Percentiles rank a stretch among this genome's conserved stretches.
Evolutionary conservation across 23 tunicate species (phyloP).

Genomic region (Ciona savignyi): DNA sequence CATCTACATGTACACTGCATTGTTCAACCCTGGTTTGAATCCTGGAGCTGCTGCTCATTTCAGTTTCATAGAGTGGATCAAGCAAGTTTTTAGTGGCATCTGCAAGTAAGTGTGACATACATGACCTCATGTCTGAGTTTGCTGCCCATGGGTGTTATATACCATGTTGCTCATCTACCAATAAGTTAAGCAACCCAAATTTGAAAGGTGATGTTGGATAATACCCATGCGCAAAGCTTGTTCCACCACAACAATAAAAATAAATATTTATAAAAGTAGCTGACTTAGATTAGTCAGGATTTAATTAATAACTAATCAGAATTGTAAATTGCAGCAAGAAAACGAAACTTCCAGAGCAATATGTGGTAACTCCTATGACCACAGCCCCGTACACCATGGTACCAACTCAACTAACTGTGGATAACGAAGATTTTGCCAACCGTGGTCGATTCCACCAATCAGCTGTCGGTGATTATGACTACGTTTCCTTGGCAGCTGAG

Average conservation of each 20-base stretch:
- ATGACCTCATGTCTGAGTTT: background rate
- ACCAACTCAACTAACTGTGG: constrained; percentile 60
- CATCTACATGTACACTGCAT: constrained; percentile 67
- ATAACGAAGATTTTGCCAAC: constrained; percentile 79
- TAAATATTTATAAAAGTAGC: too few species aligned
- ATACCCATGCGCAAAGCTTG: too few species aligned
- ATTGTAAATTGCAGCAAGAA: constrained; percentile 37
- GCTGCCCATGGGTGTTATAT: too few species aligned
- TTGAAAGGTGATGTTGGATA: too few species aligned
- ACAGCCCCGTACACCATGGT: constrained; percentile 45
- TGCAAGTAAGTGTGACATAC: constrained; percentile 20
- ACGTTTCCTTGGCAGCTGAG: constrained; percentile 54
- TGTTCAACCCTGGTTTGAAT: constrained; percentile 56
- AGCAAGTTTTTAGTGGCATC: constrained; percentile 2
- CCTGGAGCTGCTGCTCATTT: constrained; percentile 82
- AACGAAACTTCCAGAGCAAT: constrained; percentile 39
- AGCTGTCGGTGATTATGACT: constrained; percentile 72
- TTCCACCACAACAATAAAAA: too few species aligned
- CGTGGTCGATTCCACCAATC: constrained; percentile 88
- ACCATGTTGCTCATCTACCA: too few species aligned
- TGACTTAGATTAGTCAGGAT: too few species aligned
- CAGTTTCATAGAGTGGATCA: constrained; percentile 63
- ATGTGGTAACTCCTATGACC: constrained; percentile 27
- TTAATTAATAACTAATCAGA: too few species aligned
- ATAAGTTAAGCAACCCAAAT: too few species aligned